Evolutionary conservation across 2,888 invertebrate species (phyloP), one percentile per base, ranked within the genome.

Genomic region (Malthinus seriepunctatus): DNA sequence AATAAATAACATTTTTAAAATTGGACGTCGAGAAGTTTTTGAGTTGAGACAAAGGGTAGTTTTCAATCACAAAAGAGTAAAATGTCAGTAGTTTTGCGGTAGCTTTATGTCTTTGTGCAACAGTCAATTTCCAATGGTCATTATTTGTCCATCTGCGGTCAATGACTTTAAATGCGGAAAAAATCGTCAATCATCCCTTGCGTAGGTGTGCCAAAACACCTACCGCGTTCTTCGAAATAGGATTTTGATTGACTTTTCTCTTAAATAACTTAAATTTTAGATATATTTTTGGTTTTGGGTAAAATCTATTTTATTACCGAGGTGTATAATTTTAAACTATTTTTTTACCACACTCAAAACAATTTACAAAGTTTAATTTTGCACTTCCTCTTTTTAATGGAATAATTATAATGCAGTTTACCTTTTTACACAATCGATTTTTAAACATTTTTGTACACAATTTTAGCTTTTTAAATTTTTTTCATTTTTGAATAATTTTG

Each of bases 131-230:
- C 56, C 51, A 48, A 46, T 64, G 63, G 62, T 62, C 58, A 67
- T 67, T 67, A 67, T 67, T 66, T 66, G 62, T 61, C 63, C 64
- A 67, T 67, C 67, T 64, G 60, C 64, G 67, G 66, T 66, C 64
- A 63, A 39, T 64, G 63, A 64, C 64, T 63, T 61, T 45, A 51
- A 60, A 64, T 60, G 44, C 61, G 51, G 51, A 61, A 60, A 60
- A 64, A 64, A 65, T 65, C 68, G 64, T 64, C 61, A 62, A 60
- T 62, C 58, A 61, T 63, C 63, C 60, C 54, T 42, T 52, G 60
- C 51, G 67, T 68, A 67, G 67, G 65, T 67, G 68, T 58, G 50
- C 51, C 63, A 62, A 56, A 53, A 63, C 65, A 61, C 65, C 65
- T 61, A 60, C 56, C 44, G 60, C 55, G 60, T 51, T 56, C 60